Evolutionary conservation across 2,888 invertebrate species (phyloP).

Genomic region (Caradrina clavipalpis): DNA sequence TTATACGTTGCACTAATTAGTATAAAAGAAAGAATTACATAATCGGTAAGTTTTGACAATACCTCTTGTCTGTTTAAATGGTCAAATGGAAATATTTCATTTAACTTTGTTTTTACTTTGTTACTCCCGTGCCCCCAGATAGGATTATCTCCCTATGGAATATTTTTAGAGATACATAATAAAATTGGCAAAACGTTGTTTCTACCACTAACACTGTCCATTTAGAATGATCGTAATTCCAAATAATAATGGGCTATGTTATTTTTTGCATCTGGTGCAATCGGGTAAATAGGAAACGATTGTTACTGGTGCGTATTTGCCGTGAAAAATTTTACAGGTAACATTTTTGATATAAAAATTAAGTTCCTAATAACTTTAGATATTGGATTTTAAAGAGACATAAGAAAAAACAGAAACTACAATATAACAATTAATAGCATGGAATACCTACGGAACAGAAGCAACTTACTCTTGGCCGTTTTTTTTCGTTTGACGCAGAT

Average conservation of each 20-base stretch:
- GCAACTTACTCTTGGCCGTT: background rate
- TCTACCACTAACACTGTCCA: background rate
- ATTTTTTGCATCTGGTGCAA: too few species aligned
- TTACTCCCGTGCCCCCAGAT: slow-evolving; percentile 6
- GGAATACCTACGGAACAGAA: background rate
- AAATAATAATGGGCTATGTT: too few species aligned
- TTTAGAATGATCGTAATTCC: background rate
- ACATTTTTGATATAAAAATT: background rate
- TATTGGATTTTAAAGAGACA: background rate
- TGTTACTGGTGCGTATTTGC: too few species aligned
- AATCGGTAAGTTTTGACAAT: background rate
- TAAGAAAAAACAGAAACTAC: too few species aligned
- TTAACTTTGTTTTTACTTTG: background rate
- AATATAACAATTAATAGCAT: background rate
- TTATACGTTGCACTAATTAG: too few species aligned
- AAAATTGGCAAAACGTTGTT: background rate
- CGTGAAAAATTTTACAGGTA: too few species aligned
- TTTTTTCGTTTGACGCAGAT: slow-evolving; percentile 2
- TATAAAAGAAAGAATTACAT: too few species aligned
- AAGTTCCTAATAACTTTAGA: background rate
- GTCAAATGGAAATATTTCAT: background rate
- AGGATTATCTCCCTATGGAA: background rate
- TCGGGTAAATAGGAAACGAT: too few species aligned
- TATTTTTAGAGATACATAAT: background rate
- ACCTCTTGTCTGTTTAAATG: background rate